Conservation (phyloP, 2,797 vertebrate species). For the Spinibarbus caldwelli region DNA sequence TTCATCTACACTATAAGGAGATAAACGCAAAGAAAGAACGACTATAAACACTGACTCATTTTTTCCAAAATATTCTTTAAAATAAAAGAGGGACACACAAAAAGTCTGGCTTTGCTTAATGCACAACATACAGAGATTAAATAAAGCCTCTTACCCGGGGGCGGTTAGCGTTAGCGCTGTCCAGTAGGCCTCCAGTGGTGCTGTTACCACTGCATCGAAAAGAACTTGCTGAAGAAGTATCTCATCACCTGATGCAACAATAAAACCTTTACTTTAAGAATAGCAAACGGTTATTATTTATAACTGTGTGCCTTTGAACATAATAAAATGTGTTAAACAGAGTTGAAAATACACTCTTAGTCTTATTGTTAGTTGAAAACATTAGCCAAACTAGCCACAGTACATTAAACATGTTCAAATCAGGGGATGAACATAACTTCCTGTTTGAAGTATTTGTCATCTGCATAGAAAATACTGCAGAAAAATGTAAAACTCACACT, state of each 20-base stretch:
- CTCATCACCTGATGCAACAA: conserved; percentile 83
- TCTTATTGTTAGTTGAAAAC: background rate
- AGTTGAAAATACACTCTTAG: background rate
- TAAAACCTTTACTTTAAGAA: background rate
- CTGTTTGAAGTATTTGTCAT: background rate
- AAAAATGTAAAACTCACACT: conserved; percentile 80
- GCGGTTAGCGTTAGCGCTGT: conserved; percentile 86
- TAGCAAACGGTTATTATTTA: background rate
- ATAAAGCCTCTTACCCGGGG: conserved; percentile 73
- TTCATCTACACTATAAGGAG: conserved; percentile 74
- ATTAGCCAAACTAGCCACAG: background rate
- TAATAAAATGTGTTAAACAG: background rate
- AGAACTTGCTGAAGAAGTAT: conserved; percentile 88
- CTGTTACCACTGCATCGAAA: conserved; percentile 93
- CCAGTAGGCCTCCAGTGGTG: conserved; percentile 96
- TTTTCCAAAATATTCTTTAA: background rate
- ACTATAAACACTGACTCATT: background rate
- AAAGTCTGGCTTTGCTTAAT: background rate
- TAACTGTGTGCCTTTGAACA: background rate
- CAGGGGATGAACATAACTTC: background rate
- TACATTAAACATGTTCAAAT: background rate
- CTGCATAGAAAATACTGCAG: background rate
- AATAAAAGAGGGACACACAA: background rate
- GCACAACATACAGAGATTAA: background rate
- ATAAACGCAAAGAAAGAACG: background rate